Conservation (phyloP, 2,888 invertebrate species). For the Macrosoma leucophasiata region DNA sequence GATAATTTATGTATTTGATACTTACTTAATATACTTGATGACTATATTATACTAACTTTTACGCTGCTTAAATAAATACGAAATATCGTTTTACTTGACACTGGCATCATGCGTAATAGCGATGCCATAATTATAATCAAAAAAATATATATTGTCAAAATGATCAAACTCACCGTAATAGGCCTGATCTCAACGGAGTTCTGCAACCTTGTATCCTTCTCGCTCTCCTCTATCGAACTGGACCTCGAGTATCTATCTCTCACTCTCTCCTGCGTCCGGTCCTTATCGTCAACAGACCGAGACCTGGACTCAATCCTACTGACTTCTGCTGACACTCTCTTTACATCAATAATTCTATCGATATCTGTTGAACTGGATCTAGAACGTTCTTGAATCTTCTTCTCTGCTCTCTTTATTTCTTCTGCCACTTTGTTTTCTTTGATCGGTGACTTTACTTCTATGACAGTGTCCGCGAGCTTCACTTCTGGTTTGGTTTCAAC, state of each 20-base stretch:
- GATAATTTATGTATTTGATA: too few relatives aligned
- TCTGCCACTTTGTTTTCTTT: slow-evolving; percentile 15
- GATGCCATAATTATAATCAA: too few relatives aligned
- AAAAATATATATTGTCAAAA: too few relatives aligned
- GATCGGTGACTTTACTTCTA: slow-evolving; percentile 12
- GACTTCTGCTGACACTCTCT: slow-evolving; percentile 29
- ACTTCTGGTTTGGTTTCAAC: slow-evolving; percentile 8
- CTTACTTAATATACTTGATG: too few relatives aligned
- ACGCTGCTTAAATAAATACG: too few relatives aligned
- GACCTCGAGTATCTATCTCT: slow-evolving; percentile 46
- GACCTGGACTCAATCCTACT: slow-evolving; percentile 31
- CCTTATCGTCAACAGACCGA: slow-evolving; percentile 30
- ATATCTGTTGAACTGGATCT: slow-evolving; percentile 19
- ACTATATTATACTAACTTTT: too few relatives aligned
- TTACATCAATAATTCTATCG: slow-evolving; percentile 7
- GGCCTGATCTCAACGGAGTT: slow-evolving; percentile 55
- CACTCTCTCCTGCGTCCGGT: slow-evolving; percentile 23
- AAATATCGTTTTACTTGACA: too few relatives aligned
- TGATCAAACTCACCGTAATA: slow-evolving; percentile 46
- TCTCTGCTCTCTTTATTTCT: slow-evolving; percentile 17
- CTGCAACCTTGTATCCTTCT: slow-evolving; percentile 28
- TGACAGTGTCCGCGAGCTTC: slow-evolving; percentile 8
- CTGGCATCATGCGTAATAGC: too few relatives aligned
- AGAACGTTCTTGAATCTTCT: slow-evolving; percentile 20
- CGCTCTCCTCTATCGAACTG: slow-evolving; percentile 44